Conservation (phyloP, 2,888 invertebrate species). For the Philaethria dido region DNA sequence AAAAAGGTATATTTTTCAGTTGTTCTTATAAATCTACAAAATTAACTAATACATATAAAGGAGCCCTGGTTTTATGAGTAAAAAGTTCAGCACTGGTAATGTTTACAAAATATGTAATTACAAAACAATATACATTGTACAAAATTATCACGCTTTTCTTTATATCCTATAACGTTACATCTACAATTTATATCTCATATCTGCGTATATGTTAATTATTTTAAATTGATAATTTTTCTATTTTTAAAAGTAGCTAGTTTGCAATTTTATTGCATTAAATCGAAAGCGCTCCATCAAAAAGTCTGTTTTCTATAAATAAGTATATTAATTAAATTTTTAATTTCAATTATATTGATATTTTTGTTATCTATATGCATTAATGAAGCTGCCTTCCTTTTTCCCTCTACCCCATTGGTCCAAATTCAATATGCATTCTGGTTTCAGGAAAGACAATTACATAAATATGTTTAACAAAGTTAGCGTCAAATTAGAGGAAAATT, state of each 20-base stretch:
- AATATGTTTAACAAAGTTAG: not conserved
- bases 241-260: slow-evolving; percentile 2
- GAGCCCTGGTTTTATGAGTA: slow-evolving; percentile 62
- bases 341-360: slow-evolving; percentile 19
- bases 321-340: slow-evolving; percentile 2
- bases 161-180: slow-evolving; percentile 43
- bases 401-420: slow-evolving; percentile 36
- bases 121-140: slow-evolving; percentile 60
- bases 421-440: slow-evolving; percentile 27
- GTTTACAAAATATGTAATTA: slow-evolving; percentile 53
- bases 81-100: slow-evolving; percentile 72
- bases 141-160: slow-evolving; percentile 55
- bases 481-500: slow-evolving; percentile 16
- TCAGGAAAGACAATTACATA: not conserved
- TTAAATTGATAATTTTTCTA: slow-evolving; percentile 26
- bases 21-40: slow-evolving; percentile 59
- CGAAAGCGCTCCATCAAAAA: slow-evolving; percentile 1
- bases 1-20: slow-evolving; percentile 46
- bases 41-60: slow-evolving; percentile 59
- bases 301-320: not conserved
- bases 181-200: slow-evolving; percentile 35
- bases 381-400: not conserved
- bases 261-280: slow-evolving; percentile 29
- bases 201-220: slow-evolving; percentile 26
- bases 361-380: slow-evolving; percentile 5